Conservation (phyloP, 1,140 invertebrate species). For the Meteorus sp. region DNA sequence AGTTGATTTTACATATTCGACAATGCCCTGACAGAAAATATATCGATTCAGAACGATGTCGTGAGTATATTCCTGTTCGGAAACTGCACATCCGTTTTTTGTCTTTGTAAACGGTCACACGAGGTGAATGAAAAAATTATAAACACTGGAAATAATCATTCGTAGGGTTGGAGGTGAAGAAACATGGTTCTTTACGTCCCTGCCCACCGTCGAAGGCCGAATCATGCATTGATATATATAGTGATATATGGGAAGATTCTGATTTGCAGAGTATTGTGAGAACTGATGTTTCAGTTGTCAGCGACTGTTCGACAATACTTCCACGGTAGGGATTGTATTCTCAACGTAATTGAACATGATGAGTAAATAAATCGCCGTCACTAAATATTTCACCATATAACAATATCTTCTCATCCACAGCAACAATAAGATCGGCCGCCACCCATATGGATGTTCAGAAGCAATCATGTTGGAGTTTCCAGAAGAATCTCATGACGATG, state of each 20-base stretch:
- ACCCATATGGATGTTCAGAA: constrained; percentile 31
- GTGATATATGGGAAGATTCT: constrained; percentile 35
- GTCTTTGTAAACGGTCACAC: background rate
- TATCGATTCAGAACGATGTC: constrained; percentile 21
- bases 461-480: constrained; percentile 27
- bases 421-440: too few relatives aligned
- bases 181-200: constrained; percentile 12
- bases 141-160: too few relatives aligned
- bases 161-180: background rate
- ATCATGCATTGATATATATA: constrained; percentile 10
- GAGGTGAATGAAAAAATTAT: too few relatives aligned
- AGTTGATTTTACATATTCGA: constrained; percentile 40
- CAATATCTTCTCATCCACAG: too few relatives aligned
- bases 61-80: constrained; percentile 12
- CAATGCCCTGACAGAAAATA: constrained; percentile 33
- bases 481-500: constrained; percentile 23
- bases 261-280: background rate
- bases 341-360: background rate
- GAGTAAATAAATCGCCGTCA: background rate
- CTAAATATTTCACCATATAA: too few relatives aligned
- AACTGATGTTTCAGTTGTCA: background rate
- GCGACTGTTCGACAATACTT: background rate
- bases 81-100: constrained; percentile 21
- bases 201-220: constrained; percentile 15
- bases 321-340: background rate